Conservation (phyloP, 2,888 invertebrate genomes). For the Digitonthophagus gazella region DNA sequence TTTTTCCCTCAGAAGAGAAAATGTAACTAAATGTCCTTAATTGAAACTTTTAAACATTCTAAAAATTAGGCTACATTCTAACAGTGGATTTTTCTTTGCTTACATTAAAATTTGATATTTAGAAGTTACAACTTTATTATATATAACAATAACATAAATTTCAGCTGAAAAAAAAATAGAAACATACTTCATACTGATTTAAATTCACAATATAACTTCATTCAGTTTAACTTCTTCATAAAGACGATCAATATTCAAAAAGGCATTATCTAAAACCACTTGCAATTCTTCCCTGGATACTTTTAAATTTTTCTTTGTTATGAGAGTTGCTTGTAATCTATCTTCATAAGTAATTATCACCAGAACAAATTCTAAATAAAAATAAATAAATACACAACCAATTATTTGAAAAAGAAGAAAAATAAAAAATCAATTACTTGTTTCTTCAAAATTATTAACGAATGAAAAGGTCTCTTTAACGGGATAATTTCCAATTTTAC, state of each 20-base stretch:
- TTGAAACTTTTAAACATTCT: too few relatives aligned
- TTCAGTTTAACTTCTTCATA: not conserved
- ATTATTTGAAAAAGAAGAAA: not conserved
- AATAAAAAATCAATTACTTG: not conserved
- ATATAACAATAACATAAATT: too few relatives aligned
- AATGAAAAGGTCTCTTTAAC: not conserved
- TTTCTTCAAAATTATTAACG: not conserved
- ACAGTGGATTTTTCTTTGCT: too few relatives aligned
- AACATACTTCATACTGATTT: too few relatives aligned
- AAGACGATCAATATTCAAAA: not conserved
- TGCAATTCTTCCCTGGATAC: not conserved
- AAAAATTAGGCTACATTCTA: too few relatives aligned
- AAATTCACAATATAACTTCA: too few relatives aligned
- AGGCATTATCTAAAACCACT: not conserved
- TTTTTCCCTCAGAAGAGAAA: too few relatives aligned
- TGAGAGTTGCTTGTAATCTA: not conserved
- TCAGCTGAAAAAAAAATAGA: too few relatives aligned
- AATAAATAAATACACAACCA: not conserved
- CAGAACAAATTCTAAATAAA: constrained; percentile 8
- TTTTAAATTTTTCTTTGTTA: constrained; percentile 1
- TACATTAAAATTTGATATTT: too few relatives aligned
- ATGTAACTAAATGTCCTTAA: too few relatives aligned
- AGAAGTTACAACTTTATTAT: too few relatives aligned
- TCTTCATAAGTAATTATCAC: not conserved
- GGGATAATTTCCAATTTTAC: not conserved